phyloP scores from a whole-genome alignment of 92 coral and sea anemone species.

The Metridium senile region DNA sequence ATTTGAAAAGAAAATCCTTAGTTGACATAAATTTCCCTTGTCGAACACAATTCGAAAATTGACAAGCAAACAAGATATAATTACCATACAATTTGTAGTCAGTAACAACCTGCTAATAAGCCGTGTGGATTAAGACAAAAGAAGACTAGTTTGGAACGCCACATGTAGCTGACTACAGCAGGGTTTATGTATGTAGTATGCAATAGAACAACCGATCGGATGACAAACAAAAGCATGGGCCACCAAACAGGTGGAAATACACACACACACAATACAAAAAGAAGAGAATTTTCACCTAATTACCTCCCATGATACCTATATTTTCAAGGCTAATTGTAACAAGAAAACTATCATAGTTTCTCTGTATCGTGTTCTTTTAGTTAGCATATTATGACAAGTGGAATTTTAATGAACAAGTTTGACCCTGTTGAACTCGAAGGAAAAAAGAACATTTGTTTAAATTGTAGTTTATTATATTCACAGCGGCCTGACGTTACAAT shows the following conservation, averaged over 20 bases:
- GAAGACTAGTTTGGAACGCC: background rate
- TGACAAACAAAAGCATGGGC: conserved; percentile 3
- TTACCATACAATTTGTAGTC: conserved; percentile 15
- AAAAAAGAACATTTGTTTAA: conserved; percentile 13
- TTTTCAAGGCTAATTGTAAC: background rate
- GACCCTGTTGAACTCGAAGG: background rate
- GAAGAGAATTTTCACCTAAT: background rate
- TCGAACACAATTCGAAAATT: background rate
- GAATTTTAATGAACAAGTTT: background rate
- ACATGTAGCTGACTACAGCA: background rate
- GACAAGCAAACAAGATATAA: conserved; percentile 13
- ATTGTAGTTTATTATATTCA: background rate
- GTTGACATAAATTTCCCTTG: conserved; percentile 2
- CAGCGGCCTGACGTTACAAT: background rate
- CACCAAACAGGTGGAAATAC: background rate
- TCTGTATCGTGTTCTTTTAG: background rate
- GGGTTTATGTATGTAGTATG: background rate
- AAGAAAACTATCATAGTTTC: background rate
- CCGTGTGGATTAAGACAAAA: conserved; percentile 7
- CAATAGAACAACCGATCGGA: conserved; percentile 2
- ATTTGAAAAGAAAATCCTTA: background rate
- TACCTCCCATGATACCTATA: background rate
- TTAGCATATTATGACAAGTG: background rate
- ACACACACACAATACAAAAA: background rate
- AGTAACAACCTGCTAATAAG: conserved; percentile 8